Evolutionary conservation across 2,888 invertebrate genomes (phyloP).

Genomic region (Xylota segnis): DNA sequence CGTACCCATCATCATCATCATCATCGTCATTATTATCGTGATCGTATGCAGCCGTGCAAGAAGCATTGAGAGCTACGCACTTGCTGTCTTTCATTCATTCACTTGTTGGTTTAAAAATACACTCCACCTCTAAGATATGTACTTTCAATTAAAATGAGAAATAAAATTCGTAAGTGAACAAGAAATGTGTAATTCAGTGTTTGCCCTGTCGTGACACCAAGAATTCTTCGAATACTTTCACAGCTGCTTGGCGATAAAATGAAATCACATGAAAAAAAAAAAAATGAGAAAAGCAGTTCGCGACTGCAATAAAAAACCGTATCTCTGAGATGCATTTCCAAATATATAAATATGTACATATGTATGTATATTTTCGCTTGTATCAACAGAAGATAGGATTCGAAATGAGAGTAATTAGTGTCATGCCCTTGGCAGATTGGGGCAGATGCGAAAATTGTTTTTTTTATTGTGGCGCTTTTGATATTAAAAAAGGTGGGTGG

Average conservation of each 20-base stretch:
- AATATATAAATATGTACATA: background rate
- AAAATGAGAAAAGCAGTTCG: conserved; percentile 29
- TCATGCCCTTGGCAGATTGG: conserved; percentile 52
- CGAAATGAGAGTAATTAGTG: conserved; percentile 63
- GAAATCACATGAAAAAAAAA: conserved; percentile 43
- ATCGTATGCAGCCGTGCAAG: conserved; percentile 10
- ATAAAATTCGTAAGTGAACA: conserved; percentile 35
- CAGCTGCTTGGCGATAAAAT: conserved; percentile 45
- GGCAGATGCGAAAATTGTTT: conserved; percentile 30
- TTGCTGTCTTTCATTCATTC: conserved; percentile 50
- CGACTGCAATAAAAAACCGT: conserved; percentile 20
- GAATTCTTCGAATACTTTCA: conserved; percentile 54
- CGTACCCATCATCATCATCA: conserved; percentile 5
- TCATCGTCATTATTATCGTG: background rate
- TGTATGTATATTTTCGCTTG: conserved; percentile 3
- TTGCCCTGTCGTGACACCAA: conserved; percentile 56
- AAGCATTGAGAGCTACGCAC: conserved; percentile 23
- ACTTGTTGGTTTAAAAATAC: conserved; percentile 33
- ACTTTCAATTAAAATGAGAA: conserved; percentile 51
- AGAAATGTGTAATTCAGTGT: conserved; percentile 42
- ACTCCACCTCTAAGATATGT: conserved; percentile 20
- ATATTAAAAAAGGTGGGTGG: background rate
- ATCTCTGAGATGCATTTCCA: conserved; percentile 30
- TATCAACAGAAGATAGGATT: conserved; percentile 31
- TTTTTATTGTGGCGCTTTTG: conserved; percentile 9